Conservation (phyloP, 2,888 invertebrate genomes). For the Ethmia dodecea region DNA sequence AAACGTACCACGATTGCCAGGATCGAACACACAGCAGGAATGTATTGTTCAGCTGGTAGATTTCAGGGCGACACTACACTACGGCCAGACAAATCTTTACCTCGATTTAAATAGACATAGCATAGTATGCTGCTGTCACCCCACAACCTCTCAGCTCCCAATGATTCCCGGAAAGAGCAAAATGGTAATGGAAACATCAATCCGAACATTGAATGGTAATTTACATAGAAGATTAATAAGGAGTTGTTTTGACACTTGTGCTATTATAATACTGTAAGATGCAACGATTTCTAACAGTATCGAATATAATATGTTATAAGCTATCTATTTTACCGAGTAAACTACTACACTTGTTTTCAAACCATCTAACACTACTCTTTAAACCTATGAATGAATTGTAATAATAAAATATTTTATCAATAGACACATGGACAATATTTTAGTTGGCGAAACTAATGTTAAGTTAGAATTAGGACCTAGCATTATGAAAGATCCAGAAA, state of each 20-base stretch:
- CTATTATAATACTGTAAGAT: constrained; percentile 27
- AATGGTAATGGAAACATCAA: too few species aligned
- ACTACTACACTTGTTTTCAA: constrained; percentile 49
- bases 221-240: too few species aligned
- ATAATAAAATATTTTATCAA: constrained; percentile 54
- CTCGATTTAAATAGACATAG: constrained; percentile 59
- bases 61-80: constrained; percentile 50
- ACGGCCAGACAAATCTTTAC: constrained; percentile 61
- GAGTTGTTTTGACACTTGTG: constrained; percentile 29
- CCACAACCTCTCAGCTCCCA: constrained; percentile 40
- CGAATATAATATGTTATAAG: background rate
- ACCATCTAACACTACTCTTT: constrained; percentile 40
- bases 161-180: constrained; percentile 32
- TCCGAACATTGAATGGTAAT: too few species aligned
- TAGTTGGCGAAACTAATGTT: constrained; percentile 7
- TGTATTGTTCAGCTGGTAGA: constrained; percentile 39
- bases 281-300: background rate
- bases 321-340: constrained; percentile 34
- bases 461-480: constrained; percentile 10
- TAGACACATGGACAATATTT: constrained; percentile 16
- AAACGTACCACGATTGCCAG: constrained; percentile 49
- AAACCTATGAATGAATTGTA: constrained; percentile 69
- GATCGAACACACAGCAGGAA: constrained; percentile 39
- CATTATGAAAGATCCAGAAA: constrained; percentile 38
- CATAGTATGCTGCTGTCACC: constrained; percentile 66